Evolutionary conservation across 2,888 invertebrate genomes (phyloP).

Genomic region (Mayetiola destructor): DNA sequence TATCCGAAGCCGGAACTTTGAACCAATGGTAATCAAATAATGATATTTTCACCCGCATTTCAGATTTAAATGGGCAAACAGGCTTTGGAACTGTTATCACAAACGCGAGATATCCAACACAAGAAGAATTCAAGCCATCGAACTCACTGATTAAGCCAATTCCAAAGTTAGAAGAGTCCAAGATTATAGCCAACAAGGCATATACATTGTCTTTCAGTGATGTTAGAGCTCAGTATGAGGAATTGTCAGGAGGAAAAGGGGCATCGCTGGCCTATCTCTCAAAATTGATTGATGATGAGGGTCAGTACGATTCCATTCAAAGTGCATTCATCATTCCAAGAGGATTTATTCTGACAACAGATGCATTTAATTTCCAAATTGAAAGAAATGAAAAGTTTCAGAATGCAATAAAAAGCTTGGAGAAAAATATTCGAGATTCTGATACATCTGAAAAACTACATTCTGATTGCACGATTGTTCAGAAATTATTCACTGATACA

Average conservation of each 20-base stretch:
- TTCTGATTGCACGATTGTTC: slow-evolving; percentile 37
- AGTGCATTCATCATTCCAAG: slow-evolving; percentile 39
- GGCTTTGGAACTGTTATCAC: slow-evolving; percentile 35
- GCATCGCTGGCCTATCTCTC: slow-evolving; percentile 54
- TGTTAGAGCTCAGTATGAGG: slow-evolving; percentile 37
- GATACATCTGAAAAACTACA: slow-evolving; percentile 32
- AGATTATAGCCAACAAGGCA: too few species aligned
- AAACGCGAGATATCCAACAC: too few species aligned
- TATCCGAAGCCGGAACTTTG: too few species aligned
- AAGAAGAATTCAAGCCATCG: too few species aligned
- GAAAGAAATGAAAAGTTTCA: slow-evolving; percentile 35
- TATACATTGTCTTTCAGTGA: not conserved
- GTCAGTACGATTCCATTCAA: too few species aligned
- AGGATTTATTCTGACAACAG: slow-evolving; percentile 54
- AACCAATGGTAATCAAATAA: too few species aligned
- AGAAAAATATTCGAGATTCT: slow-evolving; percentile 37
- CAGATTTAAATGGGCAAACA: slow-evolving; percentile 27
- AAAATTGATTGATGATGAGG: not conserved
- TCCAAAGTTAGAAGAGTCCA: too few species aligned
- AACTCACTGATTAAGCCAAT: too few species aligned
- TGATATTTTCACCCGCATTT: too few species aligned
- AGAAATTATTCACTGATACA: slow-evolving; percentile 19
- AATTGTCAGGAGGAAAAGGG: slow-evolving; percentile 63
- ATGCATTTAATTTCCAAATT: slow-evolving; percentile 46
- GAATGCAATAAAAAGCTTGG: slow-evolving; percentile 38